Conservation (phyloP, 1,140 invertebrate genomes). For the Drosophila trapezifrons region DNA sequence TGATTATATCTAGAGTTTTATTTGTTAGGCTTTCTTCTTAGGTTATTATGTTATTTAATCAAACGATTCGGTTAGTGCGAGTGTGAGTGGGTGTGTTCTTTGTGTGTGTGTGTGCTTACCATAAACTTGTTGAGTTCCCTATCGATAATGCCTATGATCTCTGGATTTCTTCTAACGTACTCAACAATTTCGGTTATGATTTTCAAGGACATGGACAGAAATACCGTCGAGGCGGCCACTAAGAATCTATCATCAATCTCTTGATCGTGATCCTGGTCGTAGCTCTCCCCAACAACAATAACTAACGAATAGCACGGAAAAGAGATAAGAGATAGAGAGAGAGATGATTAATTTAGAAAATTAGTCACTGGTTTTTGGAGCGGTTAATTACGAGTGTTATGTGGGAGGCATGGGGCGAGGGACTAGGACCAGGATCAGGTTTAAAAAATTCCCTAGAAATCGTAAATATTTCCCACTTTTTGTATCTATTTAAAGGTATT, state of each 20-base stretch:
- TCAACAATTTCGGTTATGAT: constrained; percentile 83
- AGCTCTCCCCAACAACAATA: constrained; percentile 71
- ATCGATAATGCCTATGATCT: constrained; percentile 80
- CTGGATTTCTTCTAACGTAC: constrained; percentile 82
- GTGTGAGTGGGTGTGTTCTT: not conserved
- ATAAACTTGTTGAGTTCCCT: constrained; percentile 83
- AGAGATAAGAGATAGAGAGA: constrained; percentile 40
- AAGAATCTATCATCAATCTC: constrained; percentile 82
- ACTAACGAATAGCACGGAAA: constrained; percentile 49
- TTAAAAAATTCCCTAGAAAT: constrained; percentile 22
- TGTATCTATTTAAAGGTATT: not conserved
- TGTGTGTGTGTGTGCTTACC: constrained; percentile 64
- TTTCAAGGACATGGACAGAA: constrained; percentile 82
- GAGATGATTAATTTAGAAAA: constrained; percentile 59
- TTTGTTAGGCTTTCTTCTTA: not conserved
- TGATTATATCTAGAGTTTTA: not conserved
- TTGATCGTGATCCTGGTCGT: constrained; percentile 66
- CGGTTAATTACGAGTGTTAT: constrained; percentile 25
- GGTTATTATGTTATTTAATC: constrained; percentile 7
- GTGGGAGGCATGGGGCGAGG: not conserved
- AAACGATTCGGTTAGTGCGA: not conserved
- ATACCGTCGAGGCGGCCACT: constrained; percentile 83
- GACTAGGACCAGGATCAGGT: constrained; percentile 19
- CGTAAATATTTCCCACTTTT: constrained; percentile 21
- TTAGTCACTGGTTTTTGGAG: constrained; percentile 36